Conservation (phyloP, 2,797 vertebrate genomes). For the Galagoides demidoff region DNA sequence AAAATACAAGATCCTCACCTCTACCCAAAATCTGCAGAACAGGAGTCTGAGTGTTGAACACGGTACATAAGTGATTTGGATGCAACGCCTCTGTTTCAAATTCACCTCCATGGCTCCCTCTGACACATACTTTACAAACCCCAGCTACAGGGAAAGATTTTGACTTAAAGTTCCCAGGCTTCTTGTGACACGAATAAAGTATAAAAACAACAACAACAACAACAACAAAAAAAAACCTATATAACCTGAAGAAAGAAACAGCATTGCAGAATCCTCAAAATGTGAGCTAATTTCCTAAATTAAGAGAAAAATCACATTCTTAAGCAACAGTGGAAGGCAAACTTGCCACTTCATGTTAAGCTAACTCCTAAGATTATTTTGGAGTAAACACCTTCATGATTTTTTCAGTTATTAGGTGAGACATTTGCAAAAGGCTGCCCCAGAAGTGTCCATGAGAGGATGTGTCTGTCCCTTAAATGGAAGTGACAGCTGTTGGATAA, state of each 20-base stretch:
- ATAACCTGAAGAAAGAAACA: not conserved
- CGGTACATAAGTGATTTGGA: not conserved
- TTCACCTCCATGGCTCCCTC: not conserved
- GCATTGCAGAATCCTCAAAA: not conserved
- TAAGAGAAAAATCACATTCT: not conserved
- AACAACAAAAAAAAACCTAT: not conserved
- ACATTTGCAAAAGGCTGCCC: conserved; percentile 5
- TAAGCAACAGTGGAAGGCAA: not conserved
- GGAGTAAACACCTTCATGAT: not conserved
- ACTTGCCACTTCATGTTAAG: not conserved
- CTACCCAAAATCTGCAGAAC: not conserved
- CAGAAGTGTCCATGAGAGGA: not conserved
- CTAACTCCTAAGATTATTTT: not conserved
- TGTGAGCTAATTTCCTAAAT: not conserved
- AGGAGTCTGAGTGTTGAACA: not conserved
- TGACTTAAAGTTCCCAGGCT: not conserved
- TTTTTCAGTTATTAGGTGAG: conserved; percentile 37
- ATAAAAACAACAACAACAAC: too few species aligned
- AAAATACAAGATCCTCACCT: not conserved
- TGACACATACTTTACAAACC: not conserved
- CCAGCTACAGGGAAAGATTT: not conserved
- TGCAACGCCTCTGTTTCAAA: not conserved
- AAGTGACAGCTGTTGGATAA: conserved; percentile 54
- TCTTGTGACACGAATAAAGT: not conserved
- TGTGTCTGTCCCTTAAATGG: not conserved